phyloP scores from a whole-genome alignment of 1,140 invertebrate genomes.

The Andricus grossulariae region DNA sequence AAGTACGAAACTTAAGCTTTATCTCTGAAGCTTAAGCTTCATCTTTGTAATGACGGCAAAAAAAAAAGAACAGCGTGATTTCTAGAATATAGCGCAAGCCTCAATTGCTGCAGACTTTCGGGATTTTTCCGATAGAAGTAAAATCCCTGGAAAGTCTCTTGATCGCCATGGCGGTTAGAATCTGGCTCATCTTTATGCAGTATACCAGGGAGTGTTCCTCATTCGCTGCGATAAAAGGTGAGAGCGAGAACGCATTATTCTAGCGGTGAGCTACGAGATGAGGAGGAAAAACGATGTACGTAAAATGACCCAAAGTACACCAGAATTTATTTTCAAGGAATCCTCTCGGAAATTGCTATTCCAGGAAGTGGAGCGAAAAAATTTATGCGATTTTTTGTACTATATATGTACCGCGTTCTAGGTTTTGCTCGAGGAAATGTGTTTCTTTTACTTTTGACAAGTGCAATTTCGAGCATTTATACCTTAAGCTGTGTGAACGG shows the following conservation, averaged over 20 bases:
- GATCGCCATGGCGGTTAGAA: background rate
- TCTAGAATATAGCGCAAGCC: background rate
- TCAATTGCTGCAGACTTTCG: background rate
- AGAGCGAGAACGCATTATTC: slow-evolving; percentile 9
- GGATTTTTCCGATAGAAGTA: background rate
- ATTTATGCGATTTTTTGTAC: background rate
- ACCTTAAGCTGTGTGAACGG: no score
- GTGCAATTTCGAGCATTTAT: no score
- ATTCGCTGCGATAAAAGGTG: slow-evolving; percentile 18
- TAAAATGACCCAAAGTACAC: slow-evolving; percentile 18
- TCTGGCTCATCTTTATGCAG: slow-evolving; percentile 17
- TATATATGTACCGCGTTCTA: background rate
- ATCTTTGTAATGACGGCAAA: background rate
- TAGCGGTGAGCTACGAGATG: background rate
- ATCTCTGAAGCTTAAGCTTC: background rate
- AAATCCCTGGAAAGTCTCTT: background rate
- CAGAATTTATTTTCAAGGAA: slow-evolving; percentile 13
- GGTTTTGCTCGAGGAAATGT: background rate
- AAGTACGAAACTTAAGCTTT: background rate
- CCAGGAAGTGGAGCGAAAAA: background rate
- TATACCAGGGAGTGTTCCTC: background rate
- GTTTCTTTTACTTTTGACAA: background rate
- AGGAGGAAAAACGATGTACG: background rate
- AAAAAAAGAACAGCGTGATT: background rate
- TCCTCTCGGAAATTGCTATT: slow-evolving; percentile 10